These are phyloP conservation scores for Lepidurus couesii DNA, from an alignment of 1,140 invertebrate genomes.

Conservation along the genomic window DNA sequence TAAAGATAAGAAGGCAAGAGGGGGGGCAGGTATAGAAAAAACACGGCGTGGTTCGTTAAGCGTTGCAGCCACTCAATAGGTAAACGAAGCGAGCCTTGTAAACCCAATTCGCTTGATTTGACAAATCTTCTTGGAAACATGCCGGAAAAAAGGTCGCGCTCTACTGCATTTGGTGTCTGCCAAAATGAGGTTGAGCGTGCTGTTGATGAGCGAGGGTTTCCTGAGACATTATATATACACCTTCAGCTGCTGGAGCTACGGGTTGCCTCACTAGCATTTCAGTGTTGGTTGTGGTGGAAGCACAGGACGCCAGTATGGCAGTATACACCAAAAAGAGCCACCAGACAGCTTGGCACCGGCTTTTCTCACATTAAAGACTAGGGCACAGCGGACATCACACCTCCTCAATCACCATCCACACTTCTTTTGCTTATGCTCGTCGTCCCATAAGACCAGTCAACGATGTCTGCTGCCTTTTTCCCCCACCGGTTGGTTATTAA, in stretches of 20 bases:
- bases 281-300: neutral
- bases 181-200: neutral
- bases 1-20: neutral
- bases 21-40: neutral
- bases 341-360: conserved; percentile 16
- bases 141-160: neutral
- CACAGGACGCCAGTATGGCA: neutral
- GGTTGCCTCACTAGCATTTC: neutral
- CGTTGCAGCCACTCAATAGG: neutral
- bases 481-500: neutral
- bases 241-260: neutral
- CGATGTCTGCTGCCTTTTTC: neutral
- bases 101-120: neutral
- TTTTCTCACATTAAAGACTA: conserved; percentile 7
- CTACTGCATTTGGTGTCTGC: neutral
- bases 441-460: neutral
- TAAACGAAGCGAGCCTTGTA: neutral
- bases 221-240: neutral
- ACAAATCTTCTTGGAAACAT: neutral
- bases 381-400: conserved; percentile 15
- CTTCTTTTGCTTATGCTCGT: neutral
- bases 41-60: neutral
- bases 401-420: neutral
- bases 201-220: neutral
- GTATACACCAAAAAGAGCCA: neutral